A percentile compares a stretch with the other conserved stretches of the same genome.
phyloP scores from a whole-genome alignment of 2,113 vertebrate genomes.

The Pachycephala philippinensis region DNA sequence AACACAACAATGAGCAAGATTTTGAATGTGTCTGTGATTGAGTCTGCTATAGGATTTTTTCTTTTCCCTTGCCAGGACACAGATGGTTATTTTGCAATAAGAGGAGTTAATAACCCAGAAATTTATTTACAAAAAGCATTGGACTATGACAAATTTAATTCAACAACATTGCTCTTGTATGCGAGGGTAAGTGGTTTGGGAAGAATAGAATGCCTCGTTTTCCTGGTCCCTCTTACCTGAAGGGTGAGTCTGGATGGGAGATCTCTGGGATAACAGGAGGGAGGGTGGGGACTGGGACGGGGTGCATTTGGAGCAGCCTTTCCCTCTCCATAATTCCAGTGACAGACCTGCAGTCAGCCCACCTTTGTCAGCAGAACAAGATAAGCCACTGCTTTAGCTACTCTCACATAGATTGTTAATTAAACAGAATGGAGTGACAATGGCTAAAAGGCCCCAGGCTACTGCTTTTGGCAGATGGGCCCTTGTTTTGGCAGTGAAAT shows the following conservation, averaged over 20 bases:
- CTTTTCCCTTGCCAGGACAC: conserved; percentile 60
- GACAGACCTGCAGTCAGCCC: not conserved
- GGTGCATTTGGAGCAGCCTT: not conserved
- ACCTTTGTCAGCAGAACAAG: not conserved
- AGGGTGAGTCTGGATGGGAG: not conserved
- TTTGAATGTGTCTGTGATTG: not conserved
- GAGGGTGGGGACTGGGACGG: not conserved
- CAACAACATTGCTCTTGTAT: conserved; percentile 70
- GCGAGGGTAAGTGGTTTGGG: conserved; percentile 73
- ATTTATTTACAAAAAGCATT: conserved; percentile 75
- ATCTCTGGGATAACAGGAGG: not conserved
- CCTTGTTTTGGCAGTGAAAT: not conserved
- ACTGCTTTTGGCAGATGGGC: not conserved
- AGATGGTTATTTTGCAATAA: conserved; percentile 75
- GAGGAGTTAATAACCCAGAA: conserved; percentile 75
- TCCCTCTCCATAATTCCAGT: not conserved
- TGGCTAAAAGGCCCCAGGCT: not conserved
- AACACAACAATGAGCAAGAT: not conserved
- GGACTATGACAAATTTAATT: conserved; percentile 78
- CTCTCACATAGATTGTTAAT: not conserved
- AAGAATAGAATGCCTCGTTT: not conserved
- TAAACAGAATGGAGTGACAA: too few relatives aligned
- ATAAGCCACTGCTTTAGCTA: not conserved
- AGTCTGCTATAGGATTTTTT: not conserved
- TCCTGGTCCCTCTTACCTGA: not conserved